Evolutionary conservation across 2,113 vertebrate genomes (phyloP).

Genomic region (Oreocharis arfaki): DNA sequence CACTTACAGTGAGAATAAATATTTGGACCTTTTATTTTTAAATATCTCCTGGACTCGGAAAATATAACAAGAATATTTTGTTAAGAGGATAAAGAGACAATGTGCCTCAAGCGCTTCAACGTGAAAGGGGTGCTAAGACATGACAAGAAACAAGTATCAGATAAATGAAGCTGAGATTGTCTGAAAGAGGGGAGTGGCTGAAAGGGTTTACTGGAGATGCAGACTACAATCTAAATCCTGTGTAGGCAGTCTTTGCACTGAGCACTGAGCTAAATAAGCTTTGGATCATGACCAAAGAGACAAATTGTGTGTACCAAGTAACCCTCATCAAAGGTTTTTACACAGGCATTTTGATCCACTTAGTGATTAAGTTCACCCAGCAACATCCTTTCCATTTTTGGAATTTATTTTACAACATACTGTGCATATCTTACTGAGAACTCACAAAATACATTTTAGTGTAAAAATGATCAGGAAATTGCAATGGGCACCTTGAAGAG

Average conservation of each 20-base stretch:
- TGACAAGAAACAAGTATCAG: not conserved
- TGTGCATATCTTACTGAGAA: not conserved
- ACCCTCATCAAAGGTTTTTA: not conserved
- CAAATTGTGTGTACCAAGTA: not conserved
- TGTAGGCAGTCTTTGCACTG: not conserved
- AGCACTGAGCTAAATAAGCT: not conserved
- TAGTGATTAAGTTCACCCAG: not conserved
- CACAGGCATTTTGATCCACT: not conserved
- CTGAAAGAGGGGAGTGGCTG: not conserved
- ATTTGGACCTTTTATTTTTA: not conserved
- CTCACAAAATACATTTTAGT: not conserved
- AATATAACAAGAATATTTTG: not conserved
- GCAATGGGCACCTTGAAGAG: not conserved
- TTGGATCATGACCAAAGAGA: not conserved
- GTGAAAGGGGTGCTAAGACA: not conserved
- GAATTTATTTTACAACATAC: not conserved
- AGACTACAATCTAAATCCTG: not conserved
- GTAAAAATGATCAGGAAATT: not conserved
- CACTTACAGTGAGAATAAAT: not conserved
- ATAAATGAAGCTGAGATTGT: not conserved
- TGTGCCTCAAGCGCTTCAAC: not conserved
- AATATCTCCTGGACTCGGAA: not conserved
- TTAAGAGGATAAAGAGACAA: not conserved
- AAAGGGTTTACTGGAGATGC: not conserved
- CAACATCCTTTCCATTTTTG: not conserved